phyloP scores from a whole-genome alignment of 2,797 vertebrate species.

The Semotilus atromaculatus region DNA sequence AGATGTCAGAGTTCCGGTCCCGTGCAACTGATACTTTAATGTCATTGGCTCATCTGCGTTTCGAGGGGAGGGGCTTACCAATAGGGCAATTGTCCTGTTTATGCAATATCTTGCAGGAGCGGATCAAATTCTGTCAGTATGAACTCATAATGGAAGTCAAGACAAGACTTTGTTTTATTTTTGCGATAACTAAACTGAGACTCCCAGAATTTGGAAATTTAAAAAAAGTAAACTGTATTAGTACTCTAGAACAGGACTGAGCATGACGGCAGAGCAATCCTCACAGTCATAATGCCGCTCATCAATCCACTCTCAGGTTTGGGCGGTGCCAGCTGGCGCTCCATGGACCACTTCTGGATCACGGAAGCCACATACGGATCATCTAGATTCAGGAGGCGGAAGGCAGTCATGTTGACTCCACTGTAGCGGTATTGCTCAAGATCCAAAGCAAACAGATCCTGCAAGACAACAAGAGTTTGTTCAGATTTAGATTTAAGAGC shows the following conservation, averaged over 20 bases:
- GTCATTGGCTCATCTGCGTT: too few species aligned
- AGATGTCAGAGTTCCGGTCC: too few species aligned
- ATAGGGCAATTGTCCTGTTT: not conserved
- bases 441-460: slow-evolving; percentile 95
- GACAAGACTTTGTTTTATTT: not conserved
- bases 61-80: too few species aligned
- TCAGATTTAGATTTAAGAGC: not conserved
- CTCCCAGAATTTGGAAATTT: not conserved
- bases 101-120: not conserved
- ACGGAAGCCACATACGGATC: slow-evolving; percentile 84
- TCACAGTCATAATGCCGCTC: slow-evolving; percentile 93
- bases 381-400: slow-evolving; percentile 89
- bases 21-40: too few species aligned
- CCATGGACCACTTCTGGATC: slow-evolving; percentile 92
- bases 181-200: not conserved
- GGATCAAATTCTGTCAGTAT: not conserved
- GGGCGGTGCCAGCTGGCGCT: slow-evolving; percentile 86
- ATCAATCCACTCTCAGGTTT: slow-evolving; percentile 88
- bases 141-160: not conserved
- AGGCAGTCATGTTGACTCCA: slow-evolving; percentile 95
- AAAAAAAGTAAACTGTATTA: not conserved
- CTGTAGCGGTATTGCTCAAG: slow-evolving; percentile 95
- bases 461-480: not conserved
- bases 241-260: not conserved
- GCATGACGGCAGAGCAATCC: slow-evolving; percentile 47